These are phyloP conservation scores for Drosophila mayaguana DNA, from an alignment of 2,888 invertebrate species.

Conservation along the genomic window DNA sequence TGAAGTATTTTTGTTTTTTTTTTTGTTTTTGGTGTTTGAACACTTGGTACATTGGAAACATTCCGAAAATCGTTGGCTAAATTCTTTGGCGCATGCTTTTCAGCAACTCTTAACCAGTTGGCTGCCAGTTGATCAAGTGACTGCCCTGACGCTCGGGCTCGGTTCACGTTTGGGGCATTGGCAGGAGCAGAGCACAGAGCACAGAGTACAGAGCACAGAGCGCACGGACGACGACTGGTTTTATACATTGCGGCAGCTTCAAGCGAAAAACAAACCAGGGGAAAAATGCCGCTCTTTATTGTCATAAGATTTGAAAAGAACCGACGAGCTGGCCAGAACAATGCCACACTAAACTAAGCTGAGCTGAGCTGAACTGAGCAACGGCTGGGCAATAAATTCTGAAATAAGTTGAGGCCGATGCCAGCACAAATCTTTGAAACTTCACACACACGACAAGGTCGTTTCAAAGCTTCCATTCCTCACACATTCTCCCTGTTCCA, in stretches of 20 bases:
- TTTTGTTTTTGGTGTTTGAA: slow-evolving; percentile 60
- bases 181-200: slow-evolving; percentile 55
- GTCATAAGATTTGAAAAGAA: slow-evolving; percentile 71
- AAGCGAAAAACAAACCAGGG: slow-evolving; percentile 40
- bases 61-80: slow-evolving; percentile 77
- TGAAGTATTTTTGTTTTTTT: slow-evolving; percentile 35
- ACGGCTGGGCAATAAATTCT: slow-evolving; percentile 62
- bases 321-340: slow-evolving; percentile 67
- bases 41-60: slow-evolving; percentile 78
- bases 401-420: slow-evolving; percentile 55
- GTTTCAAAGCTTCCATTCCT: slow-evolving; percentile 38
- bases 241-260: slow-evolving; percentile 56
- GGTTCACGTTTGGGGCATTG: slow-evolving; percentile 65
- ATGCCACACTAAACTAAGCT: slow-evolving; percentile 78
- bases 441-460: slow-evolving; percentile 60
- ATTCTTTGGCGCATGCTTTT: slow-evolving; percentile 80
- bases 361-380: slow-evolving; percentile 30
- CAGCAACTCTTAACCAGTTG: slow-evolving; percentile 74
- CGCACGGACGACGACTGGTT: slow-evolving; percentile 61
- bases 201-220: slow-evolving; percentile 26
- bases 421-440: slow-evolving; percentile 39
- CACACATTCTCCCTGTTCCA: background rate
- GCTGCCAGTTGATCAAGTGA: slow-evolving; percentile 73
- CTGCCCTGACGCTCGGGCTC: slow-evolving; percentile 45
- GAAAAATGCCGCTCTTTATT: slow-evolving; percentile 68